Percentiles rank a stretch among this genome's conserved stretches.
Conservation (phyloP, 1,140 invertebrate species). For the Plectrocnemia conspersa region DNA sequence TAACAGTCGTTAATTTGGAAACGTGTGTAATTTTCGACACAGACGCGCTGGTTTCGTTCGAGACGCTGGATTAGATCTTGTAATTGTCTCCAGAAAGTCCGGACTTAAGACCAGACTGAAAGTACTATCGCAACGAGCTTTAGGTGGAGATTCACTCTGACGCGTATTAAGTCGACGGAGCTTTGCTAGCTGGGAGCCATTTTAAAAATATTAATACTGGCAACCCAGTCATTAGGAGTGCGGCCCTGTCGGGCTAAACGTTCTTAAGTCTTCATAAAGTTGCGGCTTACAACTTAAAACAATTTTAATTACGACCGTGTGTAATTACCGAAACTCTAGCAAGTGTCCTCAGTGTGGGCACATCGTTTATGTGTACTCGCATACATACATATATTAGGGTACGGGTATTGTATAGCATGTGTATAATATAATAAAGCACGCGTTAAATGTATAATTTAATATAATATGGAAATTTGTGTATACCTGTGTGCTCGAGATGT, state of each 20-base stretch:
- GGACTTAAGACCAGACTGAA: not conserved
- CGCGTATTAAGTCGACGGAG: not conserved
- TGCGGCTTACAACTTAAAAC: constrained; percentile 2
- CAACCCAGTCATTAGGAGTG: not conserved
- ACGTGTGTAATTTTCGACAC: too few species aligned
- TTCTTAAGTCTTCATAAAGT: constrained; percentile 6
- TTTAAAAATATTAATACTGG: constrained; percentile 3
- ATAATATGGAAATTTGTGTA: too few species aligned
- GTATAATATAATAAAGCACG: too few species aligned
- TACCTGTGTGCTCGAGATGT: too few species aligned
- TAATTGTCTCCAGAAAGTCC: not conserved
- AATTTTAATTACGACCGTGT: constrained; percentile 2
- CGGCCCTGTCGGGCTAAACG: constrained; percentile 1
- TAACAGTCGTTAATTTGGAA: too few species aligned
- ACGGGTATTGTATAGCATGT: too few species aligned
- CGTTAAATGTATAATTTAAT: too few species aligned
- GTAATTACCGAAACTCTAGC: constrained; percentile 2
- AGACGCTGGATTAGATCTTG: too few species aligned
- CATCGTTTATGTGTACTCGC: too few species aligned
- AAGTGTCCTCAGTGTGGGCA: not conserved
- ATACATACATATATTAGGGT: too few species aligned
- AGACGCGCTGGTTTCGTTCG: too few species aligned
- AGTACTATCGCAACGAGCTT: not conserved
- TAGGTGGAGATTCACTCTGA: not conserved
- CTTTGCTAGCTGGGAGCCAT: not conserved